Base-by-base conservation (phyloP, 2,113 vertebrate genomes). In the Todiramphus chloris region DNA sequence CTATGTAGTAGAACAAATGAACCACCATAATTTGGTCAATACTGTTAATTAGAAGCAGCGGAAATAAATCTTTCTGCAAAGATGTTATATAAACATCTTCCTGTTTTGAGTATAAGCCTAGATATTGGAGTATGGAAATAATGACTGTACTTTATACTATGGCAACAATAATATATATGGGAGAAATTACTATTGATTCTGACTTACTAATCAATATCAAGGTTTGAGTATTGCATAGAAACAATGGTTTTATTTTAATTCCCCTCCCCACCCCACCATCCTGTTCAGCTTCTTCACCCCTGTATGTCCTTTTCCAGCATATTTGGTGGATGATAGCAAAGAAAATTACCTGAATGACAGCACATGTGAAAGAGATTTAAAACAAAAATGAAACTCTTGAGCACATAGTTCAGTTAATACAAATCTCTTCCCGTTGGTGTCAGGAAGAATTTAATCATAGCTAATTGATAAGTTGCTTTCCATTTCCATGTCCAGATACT, bases 111-210 rank as follows among this genome's bases (percentile, higher is more conserved):
- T 75, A 46, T 80, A 79, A 66, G 35, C 35, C 41, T 66, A 24
- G 7, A 7, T 70, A 87, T 70, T 81, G 59, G 53, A 73, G 48
- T 91, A 15, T 27, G 48, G 39, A 85, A 82, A 46, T 85, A 82
- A 85, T 77, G 11, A 58, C 44, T 79, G 4, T 70, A 48, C 50
- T 81, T 73, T 77, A 35, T 70, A 15, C 51, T 76, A 21, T 48
- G 33, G 80, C 59, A 79, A 48, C 86, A 85, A 48, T 60, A 73
- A 74, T 86, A 60, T 73, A 53, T 69, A 37, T 37, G 35, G 31
- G 55, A 77, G 76, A 79, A 87, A 86, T 91, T 70, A 41, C 60
- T 94, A 51, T 85, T 79, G 80, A 75, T 96, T 90, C 50, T 37
- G 51, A 73, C 17, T 59, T 69, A 23, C 33, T 90, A 85, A 77